Base-by-base conservation (phyloP, 2,797 vertebrate species). In the Falco naumanni region DNA sequence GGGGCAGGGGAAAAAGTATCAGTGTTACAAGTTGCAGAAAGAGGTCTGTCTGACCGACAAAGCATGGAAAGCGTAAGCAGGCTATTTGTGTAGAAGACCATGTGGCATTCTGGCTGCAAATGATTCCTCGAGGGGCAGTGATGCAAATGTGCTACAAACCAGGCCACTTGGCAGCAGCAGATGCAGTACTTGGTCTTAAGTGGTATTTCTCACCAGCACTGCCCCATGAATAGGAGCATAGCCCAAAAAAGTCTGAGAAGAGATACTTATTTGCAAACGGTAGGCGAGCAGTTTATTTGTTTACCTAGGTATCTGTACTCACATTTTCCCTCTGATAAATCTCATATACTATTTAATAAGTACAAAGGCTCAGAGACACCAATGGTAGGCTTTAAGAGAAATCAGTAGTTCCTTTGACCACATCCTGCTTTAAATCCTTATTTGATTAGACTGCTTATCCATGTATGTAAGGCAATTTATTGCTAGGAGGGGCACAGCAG, bases 381-480 rank as follows among this genome's bases (percentile, higher is more conserved):
- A 77, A 28, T 64, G 57, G 41, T 24, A 53, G 68, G 76, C 71
- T 94, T 72, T 61, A 89, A 57, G 48, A 76, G 29, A 95, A 95
- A 80, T 74, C 70, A 68, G n/a, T 51, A 89, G 68, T 82, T 89
- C 45, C 64, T 93, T 89, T 64, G 39, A 85, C 71, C 45, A 54
- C 29, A 53, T 89, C 81, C 77, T 87, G 13, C 83, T 92, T 85
- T 93, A 90, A 95, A 95, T 94, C 88, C 84, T 87, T 82, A 82
- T 85, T 94, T 96, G 74, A 89, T 96, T 89, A 84, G 77, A 76
- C 63, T 90, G 90, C 66, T 95, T 95, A 95, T 90, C 53, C 41
- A 47, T 89, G 80, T 96, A 75, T 92, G 56, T 81, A 87, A 94
- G 53, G 71, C 84, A 95, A 11, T 94, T 96, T 95, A 85, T 72